phyloP scores from a whole-genome alignment of 1,140 invertebrate species.

The Philotrypesis tridentata region DNA sequence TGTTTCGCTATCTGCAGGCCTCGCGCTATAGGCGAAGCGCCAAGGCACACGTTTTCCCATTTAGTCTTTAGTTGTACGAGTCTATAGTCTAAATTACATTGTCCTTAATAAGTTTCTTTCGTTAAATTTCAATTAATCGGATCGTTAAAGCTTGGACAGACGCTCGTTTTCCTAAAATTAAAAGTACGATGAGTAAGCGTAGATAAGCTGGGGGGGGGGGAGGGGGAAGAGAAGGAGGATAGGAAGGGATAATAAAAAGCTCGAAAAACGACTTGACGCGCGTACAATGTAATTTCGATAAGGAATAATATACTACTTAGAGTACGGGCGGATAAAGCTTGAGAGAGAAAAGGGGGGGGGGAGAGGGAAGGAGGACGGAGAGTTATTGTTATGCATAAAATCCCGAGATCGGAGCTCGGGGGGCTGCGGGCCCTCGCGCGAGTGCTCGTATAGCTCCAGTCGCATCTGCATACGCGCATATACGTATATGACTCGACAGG shows the following conservation, averaged over 20 bases:
- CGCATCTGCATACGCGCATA: neutral
- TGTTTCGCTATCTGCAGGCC: neutral
- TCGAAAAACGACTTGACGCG: neutral
- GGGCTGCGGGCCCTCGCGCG: neutral
- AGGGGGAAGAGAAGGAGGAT: too few species aligned
- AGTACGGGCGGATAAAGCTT: neutral
- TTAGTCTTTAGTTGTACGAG: neutral
- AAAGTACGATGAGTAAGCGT: neutral
- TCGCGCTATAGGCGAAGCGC: constrained; percentile 58
- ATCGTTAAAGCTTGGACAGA: neutral
- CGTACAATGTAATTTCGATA: neutral
- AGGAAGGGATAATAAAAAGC: neutral
- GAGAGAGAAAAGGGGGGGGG: neutral
- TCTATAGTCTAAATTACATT: neutral
- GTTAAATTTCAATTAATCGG: neutral
- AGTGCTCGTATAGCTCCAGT: too few species aligned
- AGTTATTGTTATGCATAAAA: neutral
- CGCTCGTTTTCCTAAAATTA: neutral
- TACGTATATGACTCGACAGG: too few species aligned
- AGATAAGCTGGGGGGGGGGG: neutral
- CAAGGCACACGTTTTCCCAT: neutral
- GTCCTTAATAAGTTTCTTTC: too few species aligned
- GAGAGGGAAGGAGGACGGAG: too few species aligned
- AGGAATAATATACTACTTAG: neutral
- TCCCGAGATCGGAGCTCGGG: neutral